Evolutionary conservation across 2,113 vertebrate species (phyloP), one percentile per base, ranked within the genome.

Genomic region (Sarotherodon lohbergeri): DNA sequence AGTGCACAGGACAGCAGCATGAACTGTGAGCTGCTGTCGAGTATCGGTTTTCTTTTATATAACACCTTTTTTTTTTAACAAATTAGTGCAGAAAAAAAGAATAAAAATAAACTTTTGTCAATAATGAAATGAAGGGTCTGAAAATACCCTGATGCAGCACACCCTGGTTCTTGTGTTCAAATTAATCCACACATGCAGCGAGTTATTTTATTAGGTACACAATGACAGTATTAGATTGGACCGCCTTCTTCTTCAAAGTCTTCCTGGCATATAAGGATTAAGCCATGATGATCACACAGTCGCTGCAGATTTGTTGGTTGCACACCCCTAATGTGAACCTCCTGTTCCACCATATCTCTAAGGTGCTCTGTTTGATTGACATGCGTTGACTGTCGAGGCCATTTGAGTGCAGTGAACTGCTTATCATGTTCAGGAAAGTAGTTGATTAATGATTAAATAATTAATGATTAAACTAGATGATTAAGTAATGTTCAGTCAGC

Each of bases 171-270:
- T 16, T 73, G 0, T 4, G 39, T 17, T 46, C 41, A 73, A 73
- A 73, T 2, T 6, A 46, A 46, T 46, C 41, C 39, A 27, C 39
- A 24, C 7, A 43, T 4, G 36, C 36, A 41, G 12, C 39, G 12
- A 3, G 22, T 73, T 41, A 29, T 48, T 48, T 73, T 48, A 73
- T 73, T 29, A 29, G 68, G 68, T 48, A 29, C 41, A 29, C 22
- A 46, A 22, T 17, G 5, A 16, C 13, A 29, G 14, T 11, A 0
- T 17, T 10, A 4, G 41, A 27, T 46, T 46, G 13, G 2, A 73
- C 48, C 3, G 1, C 41, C 22, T 17, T 43, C 27, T 43, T 16
- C 66, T 27, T 46, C 68, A 19, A 50, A 43, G 13, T 73, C 66
- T 73, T 46, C 14, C 13, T 17, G 12, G 22, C 39, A 22, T 68